These are phyloP conservation scores for Zonitis immaculata DNA, from an alignment of 2,888 invertebrate genomes.

Conservation along the genomic window DNA sequence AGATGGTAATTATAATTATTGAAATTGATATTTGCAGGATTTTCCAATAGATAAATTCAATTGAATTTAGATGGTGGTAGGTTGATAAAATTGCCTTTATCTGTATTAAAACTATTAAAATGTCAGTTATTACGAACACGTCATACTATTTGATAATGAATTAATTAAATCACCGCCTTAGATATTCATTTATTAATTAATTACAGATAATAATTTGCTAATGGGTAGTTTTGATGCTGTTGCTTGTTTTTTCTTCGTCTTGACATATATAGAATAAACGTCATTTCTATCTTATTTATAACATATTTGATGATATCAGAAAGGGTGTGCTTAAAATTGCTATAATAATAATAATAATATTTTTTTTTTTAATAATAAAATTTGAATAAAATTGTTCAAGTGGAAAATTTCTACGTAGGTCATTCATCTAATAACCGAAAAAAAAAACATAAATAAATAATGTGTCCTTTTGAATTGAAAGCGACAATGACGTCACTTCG, in stretches of 20 bases:
- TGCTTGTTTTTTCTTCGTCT: too few relatives aligned
- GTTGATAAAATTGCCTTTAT: neutral
- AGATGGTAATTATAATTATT: too few relatives aligned
- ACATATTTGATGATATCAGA: neutral
- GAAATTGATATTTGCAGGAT: neutral
- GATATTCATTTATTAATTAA: neutral
- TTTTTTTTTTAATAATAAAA: too few relatives aligned
- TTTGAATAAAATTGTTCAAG: neutral
- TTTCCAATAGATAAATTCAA: neutral
- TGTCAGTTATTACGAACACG: neutral
- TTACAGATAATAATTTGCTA: neutral
- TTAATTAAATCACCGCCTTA: neutral
- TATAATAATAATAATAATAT: neutral
- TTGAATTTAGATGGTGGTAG: neutral
- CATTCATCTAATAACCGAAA: neutral
- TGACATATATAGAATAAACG: neutral
- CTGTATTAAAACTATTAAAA: neutral
- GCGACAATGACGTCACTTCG: neutral
- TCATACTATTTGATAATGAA: neutral
- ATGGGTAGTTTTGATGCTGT: too few relatives aligned
- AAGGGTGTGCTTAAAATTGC: neutral
- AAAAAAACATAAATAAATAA: neutral
- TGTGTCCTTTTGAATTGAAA: neutral
- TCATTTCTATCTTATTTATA: neutral
- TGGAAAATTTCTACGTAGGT: neutral